Base-by-base conservation (phyloP, 2,797 vertebrate genomes). In the Uromys caudimaculatus region DNA sequence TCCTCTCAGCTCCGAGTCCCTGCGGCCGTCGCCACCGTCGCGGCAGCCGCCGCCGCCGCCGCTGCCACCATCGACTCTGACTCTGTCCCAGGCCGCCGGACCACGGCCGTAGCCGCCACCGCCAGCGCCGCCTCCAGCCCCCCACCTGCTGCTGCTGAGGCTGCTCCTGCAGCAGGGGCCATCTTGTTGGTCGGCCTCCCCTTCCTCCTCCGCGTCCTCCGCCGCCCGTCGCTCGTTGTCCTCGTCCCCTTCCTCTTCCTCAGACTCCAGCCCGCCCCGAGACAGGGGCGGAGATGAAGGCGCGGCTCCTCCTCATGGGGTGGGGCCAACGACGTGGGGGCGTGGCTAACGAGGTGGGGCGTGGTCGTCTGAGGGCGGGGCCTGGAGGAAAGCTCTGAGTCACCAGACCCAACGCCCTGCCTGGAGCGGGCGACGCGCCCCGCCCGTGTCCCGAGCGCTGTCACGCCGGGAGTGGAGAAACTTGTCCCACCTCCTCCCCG, bases 1-100 rank as follows among this genome's bases (percentile, higher is more conserved):
- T 98, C 97, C 98, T 98, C 98, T 99, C 98, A 99, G 98, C 98
- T 98, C 96, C 98, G 97, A 96, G 96, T 94, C 95, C 97, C 98
- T 24, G 89, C 92, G 95, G 96, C 82, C 54, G 92, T 97, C 96
- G 50, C 96, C 81, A 93, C 92, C 62, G 94, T 96, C 90, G 85
- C 89, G 64, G 94, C 96, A 89, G 90, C 95, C 95, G 32, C 97
- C 97, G 84, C 88, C 94, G 41, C 97, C 92, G 88, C 97, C 79
- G 91, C 93, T 10, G 96, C 97, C 92, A 92, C 96, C 96, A 95
- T 95, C 92, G 95, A 95, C 88, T 96, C 96, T 89, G 96, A 84
- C 94, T 97, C 92, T 87, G 96, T 96, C 97, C 96, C 96, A 82
- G 97, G 96, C 97, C 93, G 91, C 97, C 88, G 96, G 95, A 95